Base-by-base conservation (phyloP, 2,888 invertebrate genomes). In the Scelioninae gen. 1 region DNA sequence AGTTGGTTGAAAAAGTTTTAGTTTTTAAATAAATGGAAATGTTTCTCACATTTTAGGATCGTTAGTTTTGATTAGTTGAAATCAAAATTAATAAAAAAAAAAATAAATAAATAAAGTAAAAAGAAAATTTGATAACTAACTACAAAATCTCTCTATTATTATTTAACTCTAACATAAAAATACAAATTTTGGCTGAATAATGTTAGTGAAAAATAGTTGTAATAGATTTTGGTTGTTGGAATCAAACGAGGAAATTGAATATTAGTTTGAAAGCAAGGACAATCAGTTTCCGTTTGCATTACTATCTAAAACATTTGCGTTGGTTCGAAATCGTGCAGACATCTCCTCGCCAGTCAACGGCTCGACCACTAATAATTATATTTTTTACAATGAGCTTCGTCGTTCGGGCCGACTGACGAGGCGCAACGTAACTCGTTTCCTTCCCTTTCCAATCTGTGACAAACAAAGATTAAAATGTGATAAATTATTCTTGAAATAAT, bases 331-430 rank as follows among this genome's bases (percentile, higher is more conserved):
- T 79, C 75, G 79, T 69, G 83, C 71, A 58, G 11, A 38, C 63
- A 47, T 81, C 81, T 82, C 74, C 71, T 84, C 86, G 89, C 88
- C 87, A 83, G 86, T 88, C 88, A 86, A 87, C 86, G 88, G 90
- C 91, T 91, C 90, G 91, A 91, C 88, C 88, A 90, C 90, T 90
- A 89, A 91, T 91, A 91, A 91, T 90, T 91, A 91, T 92, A 92
- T 92, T 92, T 92, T 92, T 91, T 91, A 92, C 91, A 91, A 90
- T 90, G 90, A 91, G 90, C 90, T 91, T 91, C 89, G 91, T 89
- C 90, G 90, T 89, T 91, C 89, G 91, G 90, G 91, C 89, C 88
- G 84, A 88, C 88, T 88, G 89, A 88, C 87, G 86, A 84, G 86
- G 88, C 90, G 87, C 88, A 87, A 90, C 88, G 88, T 90, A 89